A percentile compares a stretch with the other conserved stretches of the same genome.
Evolutionary conservation across 2,113 vertebrate species (phyloP).

Genomic region (Phrynocephalus versicolor): DNA sequence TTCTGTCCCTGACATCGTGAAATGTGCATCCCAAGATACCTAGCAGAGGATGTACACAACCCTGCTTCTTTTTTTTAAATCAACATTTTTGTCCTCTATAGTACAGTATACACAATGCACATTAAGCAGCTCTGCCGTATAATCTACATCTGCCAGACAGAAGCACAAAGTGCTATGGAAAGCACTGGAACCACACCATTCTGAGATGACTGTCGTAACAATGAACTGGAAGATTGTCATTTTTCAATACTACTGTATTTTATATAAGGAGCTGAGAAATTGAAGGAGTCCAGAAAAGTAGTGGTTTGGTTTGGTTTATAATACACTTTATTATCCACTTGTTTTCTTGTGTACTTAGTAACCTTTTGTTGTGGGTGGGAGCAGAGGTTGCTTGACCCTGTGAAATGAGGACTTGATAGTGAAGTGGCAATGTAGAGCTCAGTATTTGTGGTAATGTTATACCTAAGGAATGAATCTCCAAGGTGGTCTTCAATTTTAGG

Average conservation of each 20-base stretch:
- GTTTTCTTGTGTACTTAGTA: background rate
- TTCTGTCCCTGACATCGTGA: background rate
- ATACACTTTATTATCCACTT: background rate
- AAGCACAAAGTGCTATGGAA: background rate
- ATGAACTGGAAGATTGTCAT: background rate
- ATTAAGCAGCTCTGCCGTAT: background rate
- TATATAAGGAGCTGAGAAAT: background rate
- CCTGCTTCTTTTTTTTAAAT: background rate
- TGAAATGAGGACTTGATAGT: background rate
- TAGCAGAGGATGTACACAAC: background rate
- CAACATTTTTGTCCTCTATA: background rate
- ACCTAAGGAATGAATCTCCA: background rate
- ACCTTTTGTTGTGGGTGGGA: background rate
- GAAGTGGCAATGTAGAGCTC: background rate
- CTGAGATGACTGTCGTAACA: background rate
- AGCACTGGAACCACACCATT: background rate
- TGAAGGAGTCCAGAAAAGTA: background rate
- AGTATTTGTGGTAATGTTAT: background rate
- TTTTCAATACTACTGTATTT: background rate
- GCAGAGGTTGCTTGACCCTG: background rate
- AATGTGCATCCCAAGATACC: background rate
- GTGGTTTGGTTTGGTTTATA: background rate
- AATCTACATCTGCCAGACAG: background rate
- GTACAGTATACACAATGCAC: background rate
- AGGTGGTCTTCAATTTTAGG: background rate